Evolutionary conservation across 2,113 vertebrate genomes (phyloP).

Genomic region (Apaloderma vittatum): DNA sequence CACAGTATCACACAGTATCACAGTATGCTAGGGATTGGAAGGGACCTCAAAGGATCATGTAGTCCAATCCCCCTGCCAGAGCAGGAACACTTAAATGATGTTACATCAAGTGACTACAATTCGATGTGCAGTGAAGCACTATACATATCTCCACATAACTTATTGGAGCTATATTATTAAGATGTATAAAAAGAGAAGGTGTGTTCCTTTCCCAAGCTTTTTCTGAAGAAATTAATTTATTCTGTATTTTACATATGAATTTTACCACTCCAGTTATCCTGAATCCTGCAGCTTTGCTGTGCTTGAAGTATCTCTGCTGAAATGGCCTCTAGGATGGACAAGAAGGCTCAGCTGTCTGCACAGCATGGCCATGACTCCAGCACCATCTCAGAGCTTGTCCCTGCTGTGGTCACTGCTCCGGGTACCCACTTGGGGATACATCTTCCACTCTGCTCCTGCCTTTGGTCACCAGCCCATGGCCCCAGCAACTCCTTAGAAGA

Average conservation of each 20-base stretch:
- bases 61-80: no score
- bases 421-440: not conserved
- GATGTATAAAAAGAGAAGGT: not conserved
- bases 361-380: not conserved
- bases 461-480: not conserved
- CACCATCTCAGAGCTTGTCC: not conserved
- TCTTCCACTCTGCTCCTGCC: not conserved
- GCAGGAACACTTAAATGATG: no score
- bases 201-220: not conserved
- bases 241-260: not conserved
- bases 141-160: not conserved
- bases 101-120: not conserved
- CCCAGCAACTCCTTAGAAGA: not conserved
- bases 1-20: no score
- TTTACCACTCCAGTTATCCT: not conserved
- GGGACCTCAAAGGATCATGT: no score
- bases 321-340: not conserved
- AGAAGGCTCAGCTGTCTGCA: not conserved
- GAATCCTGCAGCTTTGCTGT: not conserved
- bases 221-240: not conserved
- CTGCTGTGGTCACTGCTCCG: not conserved
- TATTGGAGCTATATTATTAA: not conserved
- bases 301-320: not conserved
- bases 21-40: no score
- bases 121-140: not conserved